Conservation (phyloP, 1,140 invertebrate species). For the Odontomachus brunneus region DNA sequence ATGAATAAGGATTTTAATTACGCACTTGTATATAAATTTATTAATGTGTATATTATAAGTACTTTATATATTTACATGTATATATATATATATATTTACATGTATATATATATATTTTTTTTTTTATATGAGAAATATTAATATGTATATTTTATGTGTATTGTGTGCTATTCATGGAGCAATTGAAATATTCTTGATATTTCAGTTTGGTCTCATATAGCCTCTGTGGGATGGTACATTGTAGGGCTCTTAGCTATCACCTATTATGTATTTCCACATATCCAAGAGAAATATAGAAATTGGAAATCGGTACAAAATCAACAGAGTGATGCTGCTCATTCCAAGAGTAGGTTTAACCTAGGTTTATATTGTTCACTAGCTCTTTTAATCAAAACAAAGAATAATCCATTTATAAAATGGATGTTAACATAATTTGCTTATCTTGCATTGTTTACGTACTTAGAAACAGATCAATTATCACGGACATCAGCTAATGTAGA, state of each 20-base stretch:
- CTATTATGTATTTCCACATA: slow-evolving; percentile 75
- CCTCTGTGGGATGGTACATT: slow-evolving; percentile 80
- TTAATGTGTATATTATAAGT: too few relatives aligned
- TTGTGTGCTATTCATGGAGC: not conserved
- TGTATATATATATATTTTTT: too few relatives aligned
- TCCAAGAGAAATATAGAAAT: slow-evolving; percentile 75
- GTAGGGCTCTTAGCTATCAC: slow-evolving; percentile 70
- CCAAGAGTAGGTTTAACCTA: slow-evolving; percentile 84
- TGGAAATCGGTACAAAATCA: slow-evolving; percentile 80
- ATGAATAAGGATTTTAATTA: too few relatives aligned
- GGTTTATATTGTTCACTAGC: slow-evolving; percentile 42
- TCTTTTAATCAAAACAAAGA: slow-evolving; percentile 4
- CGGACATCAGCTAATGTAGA: slow-evolving; percentile 72
- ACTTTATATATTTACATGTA: too few relatives aligned
- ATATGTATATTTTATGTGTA: too few relatives aligned
- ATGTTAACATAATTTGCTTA: slow-evolving; percentile 33
- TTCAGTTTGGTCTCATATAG: slow-evolving; percentile 76
- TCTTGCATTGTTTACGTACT: slow-evolving; percentile 38
- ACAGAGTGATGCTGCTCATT: slow-evolving; percentile 80
- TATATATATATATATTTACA: too few relatives aligned
- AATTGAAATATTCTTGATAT: slow-evolving; percentile 1
- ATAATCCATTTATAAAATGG: slow-evolving; percentile 27
- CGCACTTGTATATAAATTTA: too few relatives aligned
- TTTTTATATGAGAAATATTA: too few relatives aligned
- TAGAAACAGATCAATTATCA: slow-evolving; percentile 82